Percentiles rank a stretch among this genome's conserved stretches.
These are phyloP conservation scores for Scortum barcoo DNA, from an alignment of 2,113 vertebrate species.

Conservation along the genomic window DNA sequence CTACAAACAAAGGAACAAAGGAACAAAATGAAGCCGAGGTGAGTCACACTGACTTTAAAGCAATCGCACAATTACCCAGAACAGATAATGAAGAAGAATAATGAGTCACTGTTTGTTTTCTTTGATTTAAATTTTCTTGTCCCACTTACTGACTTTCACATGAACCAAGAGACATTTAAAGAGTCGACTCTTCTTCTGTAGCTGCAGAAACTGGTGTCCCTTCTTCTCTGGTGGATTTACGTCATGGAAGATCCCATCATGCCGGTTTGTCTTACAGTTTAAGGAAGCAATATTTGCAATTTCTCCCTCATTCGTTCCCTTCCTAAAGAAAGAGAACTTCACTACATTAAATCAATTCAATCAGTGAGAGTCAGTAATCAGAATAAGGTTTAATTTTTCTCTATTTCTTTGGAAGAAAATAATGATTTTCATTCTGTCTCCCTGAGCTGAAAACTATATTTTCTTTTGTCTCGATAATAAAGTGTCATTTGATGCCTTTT, in stretches of 20 bases:
- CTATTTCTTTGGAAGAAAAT: no score
- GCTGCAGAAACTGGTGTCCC: not conserved
- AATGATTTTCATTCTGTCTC: no score
- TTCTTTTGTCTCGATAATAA: no score
- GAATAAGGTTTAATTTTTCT: no score
- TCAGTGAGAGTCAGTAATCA: no score
- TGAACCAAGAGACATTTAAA: not conserved
- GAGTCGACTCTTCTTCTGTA: not conserved
- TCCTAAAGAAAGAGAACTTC: no score
- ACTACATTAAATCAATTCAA: no score
- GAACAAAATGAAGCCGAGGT: constrained; percentile 5
- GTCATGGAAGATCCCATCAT: no score
- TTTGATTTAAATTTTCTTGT: not conserved
- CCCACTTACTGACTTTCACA: not conserved
- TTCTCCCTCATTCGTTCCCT: no score
- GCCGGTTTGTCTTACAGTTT: not conserved
- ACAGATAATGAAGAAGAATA: not conserved
- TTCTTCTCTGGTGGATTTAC: constrained; percentile 1
- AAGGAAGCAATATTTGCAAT: no score
- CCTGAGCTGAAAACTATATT: no score
- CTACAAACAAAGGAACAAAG: not conserved
- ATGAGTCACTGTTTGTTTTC: constrained; percentile 24
- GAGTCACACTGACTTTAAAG: constrained; percentile 44
- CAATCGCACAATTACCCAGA: constrained; percentile 65
- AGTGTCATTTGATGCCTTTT: no score